Conservation (phyloP, 2,797 vertebrate genomes). For the Zonotrichia albicollis region DNA sequence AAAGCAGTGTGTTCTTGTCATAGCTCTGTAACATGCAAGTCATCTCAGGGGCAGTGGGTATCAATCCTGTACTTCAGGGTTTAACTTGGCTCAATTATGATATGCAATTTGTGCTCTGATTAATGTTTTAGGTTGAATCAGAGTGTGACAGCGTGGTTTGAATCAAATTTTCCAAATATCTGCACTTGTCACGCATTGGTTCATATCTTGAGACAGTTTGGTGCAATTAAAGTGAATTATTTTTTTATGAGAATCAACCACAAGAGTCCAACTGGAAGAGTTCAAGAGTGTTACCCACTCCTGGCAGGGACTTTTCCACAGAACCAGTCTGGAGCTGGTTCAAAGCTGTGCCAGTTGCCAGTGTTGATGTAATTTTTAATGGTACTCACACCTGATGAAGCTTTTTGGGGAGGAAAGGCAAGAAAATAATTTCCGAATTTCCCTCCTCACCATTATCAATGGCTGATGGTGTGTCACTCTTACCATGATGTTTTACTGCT, state of each 20-base stretch:
- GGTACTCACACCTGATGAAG: neutral
- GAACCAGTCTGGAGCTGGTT: neutral
- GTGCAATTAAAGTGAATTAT: neutral
- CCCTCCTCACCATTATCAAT: neutral
- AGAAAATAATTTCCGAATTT: neutral
- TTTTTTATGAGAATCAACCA: neutral
- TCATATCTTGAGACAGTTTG: neutral
- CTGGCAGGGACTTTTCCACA: neutral
- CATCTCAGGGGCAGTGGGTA: neutral
- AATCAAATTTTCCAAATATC: neutral
- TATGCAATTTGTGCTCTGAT: neutral
- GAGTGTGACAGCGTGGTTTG: neutral
- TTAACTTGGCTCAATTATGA: neutral
- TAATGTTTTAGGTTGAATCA: neutral
- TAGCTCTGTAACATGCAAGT: neutral
- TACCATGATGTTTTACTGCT: neutral
- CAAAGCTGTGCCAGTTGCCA: neutral
- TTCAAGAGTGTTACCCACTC: neutral
- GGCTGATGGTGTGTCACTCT: neutral
- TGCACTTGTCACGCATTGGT: neutral
- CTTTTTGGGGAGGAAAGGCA: neutral
- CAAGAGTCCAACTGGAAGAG: neutral
- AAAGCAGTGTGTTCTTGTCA: neutral
- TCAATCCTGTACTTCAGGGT: neutral
- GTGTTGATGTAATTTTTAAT: neutral